These are phyloP conservation scores for Thamnaconus septentrionalis DNA, from an alignment of 2,113 vertebrate genomes.

Conservation along the genomic window DNA sequence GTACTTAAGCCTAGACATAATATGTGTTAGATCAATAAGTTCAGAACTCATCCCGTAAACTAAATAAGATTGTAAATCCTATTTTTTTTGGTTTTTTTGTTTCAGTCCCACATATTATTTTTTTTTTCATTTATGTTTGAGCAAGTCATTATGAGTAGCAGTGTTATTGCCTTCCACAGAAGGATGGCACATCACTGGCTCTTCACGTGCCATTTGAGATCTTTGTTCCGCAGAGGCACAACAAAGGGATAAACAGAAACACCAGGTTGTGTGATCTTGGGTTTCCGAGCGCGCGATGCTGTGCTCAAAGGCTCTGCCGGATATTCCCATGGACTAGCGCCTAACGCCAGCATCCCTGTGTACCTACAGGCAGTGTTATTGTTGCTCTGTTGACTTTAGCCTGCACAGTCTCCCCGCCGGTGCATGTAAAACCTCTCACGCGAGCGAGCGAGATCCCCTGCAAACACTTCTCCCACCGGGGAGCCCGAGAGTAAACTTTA, in stretches of 20 bases:
- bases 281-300: conserved; percentile 10
- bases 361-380: conserved; percentile 50
- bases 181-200: no score
- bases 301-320: conserved; percentile 30
- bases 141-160: no score
- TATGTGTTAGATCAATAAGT: no score
- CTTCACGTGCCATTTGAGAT: no score
- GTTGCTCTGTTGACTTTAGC: conserved; percentile 59
- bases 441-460: conserved; percentile 45
- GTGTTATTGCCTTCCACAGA: no score
- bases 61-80: no score
- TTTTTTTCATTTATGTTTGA: no score
- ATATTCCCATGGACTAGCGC: conserved; percentile 33
- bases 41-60: no score
- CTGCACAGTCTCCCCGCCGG: conserved; percentile 43
- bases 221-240: no score
- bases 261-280: conserved; percentile 13
- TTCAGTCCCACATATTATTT: no score
- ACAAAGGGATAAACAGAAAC: conserved; percentile 2
- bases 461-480: conserved; percentile 57
- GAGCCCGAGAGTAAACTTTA: conserved; percentile 47
- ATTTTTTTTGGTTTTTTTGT: no score
- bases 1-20: no score
- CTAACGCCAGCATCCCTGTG: conserved; percentile 37
- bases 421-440: conserved; percentile 47